Conservation (phyloP, 2,888 invertebrate genomes). For the Trichogramma evanescens region DNA sequence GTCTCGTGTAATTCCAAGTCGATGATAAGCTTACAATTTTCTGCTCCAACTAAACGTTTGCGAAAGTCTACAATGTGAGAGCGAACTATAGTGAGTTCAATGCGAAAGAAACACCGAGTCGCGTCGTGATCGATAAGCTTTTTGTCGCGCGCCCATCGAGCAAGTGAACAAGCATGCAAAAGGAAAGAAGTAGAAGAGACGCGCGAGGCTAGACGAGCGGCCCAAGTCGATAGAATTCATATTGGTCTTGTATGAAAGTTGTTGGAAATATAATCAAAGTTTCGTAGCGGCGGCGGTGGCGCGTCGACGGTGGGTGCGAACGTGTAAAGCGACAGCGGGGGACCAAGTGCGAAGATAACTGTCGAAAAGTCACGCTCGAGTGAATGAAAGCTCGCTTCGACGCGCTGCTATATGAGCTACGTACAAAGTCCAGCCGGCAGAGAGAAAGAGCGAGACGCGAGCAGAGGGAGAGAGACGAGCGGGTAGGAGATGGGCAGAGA, state of each 20-base stretch:
- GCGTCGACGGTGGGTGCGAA: constrained; percentile 9
- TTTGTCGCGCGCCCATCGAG: too few species aligned
- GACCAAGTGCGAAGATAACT: constrained; percentile 4
- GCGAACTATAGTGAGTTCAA: too few species aligned
- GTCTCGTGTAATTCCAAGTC: too few species aligned
- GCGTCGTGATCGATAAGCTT: too few species aligned
- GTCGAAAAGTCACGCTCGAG: not conserved
- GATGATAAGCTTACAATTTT: too few species aligned
- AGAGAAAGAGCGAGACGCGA: constrained; percentile 15
- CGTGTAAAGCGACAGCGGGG: constrained; percentile 5
- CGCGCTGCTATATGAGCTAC: too few species aligned
- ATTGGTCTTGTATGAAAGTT: constrained; percentile 30
- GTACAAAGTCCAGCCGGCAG: constrained; percentile 2
- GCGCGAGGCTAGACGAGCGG: too few species aligned
- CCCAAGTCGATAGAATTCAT: not conserved
- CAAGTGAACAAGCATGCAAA: not conserved
- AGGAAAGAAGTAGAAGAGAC: not conserved
- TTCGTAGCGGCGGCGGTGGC: constrained; percentile 25
- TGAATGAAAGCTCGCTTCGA: too few species aligned
- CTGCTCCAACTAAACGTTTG: too few species aligned
- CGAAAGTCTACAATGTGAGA: too few species aligned
- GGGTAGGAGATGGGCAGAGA: constrained; percentile 14
- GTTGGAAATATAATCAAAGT: constrained; percentile 48
- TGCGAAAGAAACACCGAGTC: too few species aligned
- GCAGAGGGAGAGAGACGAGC: not conserved